phyloP scores from a whole-genome alignment of 2,113 vertebrate species.

The Dipodomys stephensi region DNA sequence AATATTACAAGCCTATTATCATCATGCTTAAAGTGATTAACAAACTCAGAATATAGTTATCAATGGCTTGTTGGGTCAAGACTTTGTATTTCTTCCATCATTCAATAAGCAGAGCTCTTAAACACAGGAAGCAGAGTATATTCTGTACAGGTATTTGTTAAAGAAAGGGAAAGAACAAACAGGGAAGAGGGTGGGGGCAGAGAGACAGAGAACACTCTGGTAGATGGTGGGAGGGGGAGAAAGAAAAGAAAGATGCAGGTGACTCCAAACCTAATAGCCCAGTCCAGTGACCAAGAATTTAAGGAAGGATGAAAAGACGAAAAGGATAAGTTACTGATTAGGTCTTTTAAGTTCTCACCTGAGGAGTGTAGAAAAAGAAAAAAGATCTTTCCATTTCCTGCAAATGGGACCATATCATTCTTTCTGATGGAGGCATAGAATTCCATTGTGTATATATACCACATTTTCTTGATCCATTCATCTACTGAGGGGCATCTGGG shows the following conservation, averaged over 20 bases:
- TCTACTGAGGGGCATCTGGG: too few relatives aligned
- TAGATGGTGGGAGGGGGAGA: neutral
- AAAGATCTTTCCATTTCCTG: neutral
- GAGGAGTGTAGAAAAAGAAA: too few relatives aligned
- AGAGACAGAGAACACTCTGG: neutral
- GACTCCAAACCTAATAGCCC: neutral
- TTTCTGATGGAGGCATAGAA: too few relatives aligned
- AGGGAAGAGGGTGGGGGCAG: neutral
- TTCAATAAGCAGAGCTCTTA: constrained; percentile 29
- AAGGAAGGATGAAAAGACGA: neutral
- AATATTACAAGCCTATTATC: constrained; percentile 40
- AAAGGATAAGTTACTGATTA: too few relatives aligned
- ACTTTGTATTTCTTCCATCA: constrained; percentile 43
- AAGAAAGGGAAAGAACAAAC: neutral
- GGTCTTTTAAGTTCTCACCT: too few relatives aligned
- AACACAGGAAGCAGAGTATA: neutral
- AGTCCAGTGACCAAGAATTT: constrained; percentile 1
- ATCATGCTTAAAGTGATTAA: constrained; percentile 50
- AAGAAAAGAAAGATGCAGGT: neutral
- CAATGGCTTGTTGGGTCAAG: constrained; percentile 6
- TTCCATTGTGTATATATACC: too few relatives aligned
- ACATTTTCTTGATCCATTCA: too few relatives aligned
- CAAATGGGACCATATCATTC: too few relatives aligned
- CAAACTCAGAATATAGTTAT: constrained; percentile 25
- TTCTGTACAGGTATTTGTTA: neutral